These are phyloP conservation scores for Chaenocephalus aceratus DNA, from an alignment of 2,113 vertebrate genomes.

Conservation along the genomic window DNA sequence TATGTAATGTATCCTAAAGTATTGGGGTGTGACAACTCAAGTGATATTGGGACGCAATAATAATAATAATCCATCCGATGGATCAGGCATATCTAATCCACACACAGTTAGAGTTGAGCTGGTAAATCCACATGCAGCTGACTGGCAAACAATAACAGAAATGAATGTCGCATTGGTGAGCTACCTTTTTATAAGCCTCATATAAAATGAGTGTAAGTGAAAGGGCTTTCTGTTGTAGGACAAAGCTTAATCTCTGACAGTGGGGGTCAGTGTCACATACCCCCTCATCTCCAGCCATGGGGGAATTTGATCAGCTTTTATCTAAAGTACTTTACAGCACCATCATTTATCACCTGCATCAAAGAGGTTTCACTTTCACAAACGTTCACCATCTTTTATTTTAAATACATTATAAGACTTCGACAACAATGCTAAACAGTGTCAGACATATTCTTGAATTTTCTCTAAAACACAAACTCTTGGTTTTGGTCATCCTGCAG, in stretches of 20 bases:
- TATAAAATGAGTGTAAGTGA: constrained; percentile 54
- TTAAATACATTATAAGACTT: background rate
- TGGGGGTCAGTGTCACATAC: constrained; percentile 6
- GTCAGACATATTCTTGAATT: background rate
- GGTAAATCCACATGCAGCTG: constrained; percentile 59
- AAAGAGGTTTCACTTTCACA: constrained; percentile 22
- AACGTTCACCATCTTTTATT: constrained; percentile 24
- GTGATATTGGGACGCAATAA: constrained; percentile 59
- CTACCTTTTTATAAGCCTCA: constrained; percentile 74
- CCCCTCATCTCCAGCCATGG: constrained; percentile 5
- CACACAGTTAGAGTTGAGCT: constrained; percentile 48
- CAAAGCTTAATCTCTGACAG: constrained; percentile 42
- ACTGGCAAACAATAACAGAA: constrained; percentile 76
- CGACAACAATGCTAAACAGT: background rate
- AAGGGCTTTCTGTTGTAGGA: constrained; percentile 58
- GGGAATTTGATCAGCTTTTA: constrained; percentile 39
- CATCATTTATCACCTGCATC: constrained; percentile 3
- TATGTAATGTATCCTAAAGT: constrained; percentile 38
- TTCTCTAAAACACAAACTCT: background rate
- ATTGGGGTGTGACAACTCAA: constrained; percentile 57
- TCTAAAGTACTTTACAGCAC: constrained; percentile 30
- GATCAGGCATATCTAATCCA: constrained; percentile 73
- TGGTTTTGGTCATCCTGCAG: background rate
- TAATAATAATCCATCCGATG: constrained; percentile 79
- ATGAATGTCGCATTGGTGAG: constrained; percentile 59